phyloP scores from a whole-genome alignment of 2,888 invertebrate genomes.

The Tinea trinotella region DNA sequence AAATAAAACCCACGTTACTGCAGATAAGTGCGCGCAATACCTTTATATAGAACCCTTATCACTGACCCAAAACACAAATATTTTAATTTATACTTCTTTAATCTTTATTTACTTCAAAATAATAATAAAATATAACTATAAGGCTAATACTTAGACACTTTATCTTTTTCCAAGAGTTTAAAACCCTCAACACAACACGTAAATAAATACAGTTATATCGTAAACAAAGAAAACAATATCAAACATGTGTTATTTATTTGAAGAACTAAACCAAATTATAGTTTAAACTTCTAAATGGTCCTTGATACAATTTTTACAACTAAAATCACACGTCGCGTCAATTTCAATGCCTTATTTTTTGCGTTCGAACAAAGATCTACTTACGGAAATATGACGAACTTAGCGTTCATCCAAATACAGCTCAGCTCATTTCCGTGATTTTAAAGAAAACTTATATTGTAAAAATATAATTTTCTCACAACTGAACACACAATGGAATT shows the following conservation, averaged over 20 bases:
- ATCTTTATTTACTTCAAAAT: not conserved
- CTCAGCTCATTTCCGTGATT: not conserved
- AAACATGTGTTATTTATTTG: not conserved
- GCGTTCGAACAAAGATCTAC: conserved; percentile 54
- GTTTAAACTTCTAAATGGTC: conserved; percentile 21
- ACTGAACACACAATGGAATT: not conserved
- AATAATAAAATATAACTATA: not conserved
- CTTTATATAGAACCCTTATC: conserved; percentile 28
- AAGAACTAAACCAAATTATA: not conserved
- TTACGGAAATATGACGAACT: conserved; percentile 12
- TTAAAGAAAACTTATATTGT: not conserved
- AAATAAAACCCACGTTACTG: conserved; percentile 10
- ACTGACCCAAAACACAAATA: conserved; percentile 29
- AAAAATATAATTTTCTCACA: not conserved
- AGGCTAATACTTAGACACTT: no score
- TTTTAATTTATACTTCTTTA: not conserved
- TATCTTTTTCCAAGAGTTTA: not conserved
- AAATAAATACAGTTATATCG: conserved; percentile 6
- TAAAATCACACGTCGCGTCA: conserved; percentile 27
- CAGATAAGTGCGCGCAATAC: conserved; percentile 26
- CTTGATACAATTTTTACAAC: conserved; percentile 21
- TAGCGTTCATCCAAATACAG: conserved; percentile 2
- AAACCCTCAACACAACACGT: conserved; percentile 1
- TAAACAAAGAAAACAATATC: conserved; percentile 2
- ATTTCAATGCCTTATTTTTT: conserved; percentile 43